Evolutionary conservation across 1,140 invertebrate genomes (phyloP).

Genomic region (Cotesia glomerata): DNA sequence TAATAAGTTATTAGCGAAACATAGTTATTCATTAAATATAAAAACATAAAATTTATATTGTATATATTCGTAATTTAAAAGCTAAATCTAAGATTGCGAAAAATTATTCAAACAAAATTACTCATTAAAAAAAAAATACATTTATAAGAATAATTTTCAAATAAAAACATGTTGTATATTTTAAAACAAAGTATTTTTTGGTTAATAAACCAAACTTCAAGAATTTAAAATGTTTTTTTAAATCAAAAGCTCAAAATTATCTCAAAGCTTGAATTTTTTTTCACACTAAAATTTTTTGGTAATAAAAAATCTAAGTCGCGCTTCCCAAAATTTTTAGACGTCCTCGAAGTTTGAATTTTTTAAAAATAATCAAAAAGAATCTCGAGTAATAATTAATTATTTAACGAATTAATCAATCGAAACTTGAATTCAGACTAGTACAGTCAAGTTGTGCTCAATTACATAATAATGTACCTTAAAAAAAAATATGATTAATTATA

Average conservation of each 20-base stretch:
- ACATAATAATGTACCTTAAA: conserved; percentile 32
- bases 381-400: background rate
- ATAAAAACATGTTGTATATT: background rate
- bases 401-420: background rate
- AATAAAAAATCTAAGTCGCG: too few species aligned
- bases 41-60: background rate
- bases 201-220: too few species aligned
- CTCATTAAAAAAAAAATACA: too few species aligned
- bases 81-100: background rate
- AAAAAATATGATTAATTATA: background rate
- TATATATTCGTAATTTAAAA: conserved; percentile 27
- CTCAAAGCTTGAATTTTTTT: too few species aligned
- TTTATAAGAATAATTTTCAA: too few species aligned
- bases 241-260: too few species aligned
- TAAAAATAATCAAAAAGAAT: background rate
- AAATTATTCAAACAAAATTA: too few species aligned
- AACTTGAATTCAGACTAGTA: background rate
- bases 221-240: too few species aligned
- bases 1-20: conserved; percentile 41
- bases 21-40: conserved; percentile 20
- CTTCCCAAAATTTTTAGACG: too few species aligned
- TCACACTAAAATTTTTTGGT: too few species aligned
- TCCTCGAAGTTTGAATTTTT: too few species aligned
- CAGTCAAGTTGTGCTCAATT: conserved; percentile 40
- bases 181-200: background rate